These are phyloP conservation scores for Cotesia glomerata DNA, from an alignment of 1,140 invertebrate genomes.

Conservation along the genomic window DNA sequence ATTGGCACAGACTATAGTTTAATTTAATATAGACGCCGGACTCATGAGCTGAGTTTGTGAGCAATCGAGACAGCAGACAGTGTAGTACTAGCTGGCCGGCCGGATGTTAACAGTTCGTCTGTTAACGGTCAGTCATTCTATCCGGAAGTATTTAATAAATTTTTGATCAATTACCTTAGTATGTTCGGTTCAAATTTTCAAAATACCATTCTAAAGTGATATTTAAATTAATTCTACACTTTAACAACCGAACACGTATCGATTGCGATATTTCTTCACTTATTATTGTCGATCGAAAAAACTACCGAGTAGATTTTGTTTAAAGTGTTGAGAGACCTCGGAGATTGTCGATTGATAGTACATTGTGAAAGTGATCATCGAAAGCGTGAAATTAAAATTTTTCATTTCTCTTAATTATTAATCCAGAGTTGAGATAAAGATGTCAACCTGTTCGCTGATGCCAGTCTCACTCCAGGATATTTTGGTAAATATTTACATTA, in stretches of 20 bases:
- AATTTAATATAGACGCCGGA: constrained; percentile 51
- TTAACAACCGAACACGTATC: too few species aligned
- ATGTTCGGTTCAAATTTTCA: background rate
- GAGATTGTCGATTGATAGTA: background rate
- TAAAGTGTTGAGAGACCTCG: background rate
- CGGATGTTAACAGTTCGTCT: constrained; percentile 48
- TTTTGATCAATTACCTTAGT: background rate
- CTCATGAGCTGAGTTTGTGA: constrained; percentile 23
- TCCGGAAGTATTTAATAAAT: constrained; percentile 10
- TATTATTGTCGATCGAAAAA: too few species aligned
- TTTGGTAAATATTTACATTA: constrained; percentile 52
- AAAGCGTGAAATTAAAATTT: constrained; percentile 20
- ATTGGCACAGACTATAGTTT: constrained; percentile 34
- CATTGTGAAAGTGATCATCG: constrained; percentile 20
- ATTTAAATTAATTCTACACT: too few species aligned
- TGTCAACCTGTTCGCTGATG: constrained; percentile 61
- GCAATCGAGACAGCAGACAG: constrained; percentile 53
- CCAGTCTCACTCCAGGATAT: constrained; percentile 61
- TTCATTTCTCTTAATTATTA: background rate
- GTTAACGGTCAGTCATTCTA: background rate
- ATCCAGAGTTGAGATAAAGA: constrained; percentile 26
- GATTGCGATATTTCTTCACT: too few species aligned
- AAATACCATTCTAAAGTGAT: background rate
- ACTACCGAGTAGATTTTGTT: background rate
- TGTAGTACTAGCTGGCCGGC: constrained; percentile 52